A percentile compares a stretch with the other conserved stretches of the same genome.
These are phyloP conservation scores for Leptinotarsa defecta DNA, from an alignment of 1,140 invertebrate genomes.

Conservation along the genomic window DNA sequence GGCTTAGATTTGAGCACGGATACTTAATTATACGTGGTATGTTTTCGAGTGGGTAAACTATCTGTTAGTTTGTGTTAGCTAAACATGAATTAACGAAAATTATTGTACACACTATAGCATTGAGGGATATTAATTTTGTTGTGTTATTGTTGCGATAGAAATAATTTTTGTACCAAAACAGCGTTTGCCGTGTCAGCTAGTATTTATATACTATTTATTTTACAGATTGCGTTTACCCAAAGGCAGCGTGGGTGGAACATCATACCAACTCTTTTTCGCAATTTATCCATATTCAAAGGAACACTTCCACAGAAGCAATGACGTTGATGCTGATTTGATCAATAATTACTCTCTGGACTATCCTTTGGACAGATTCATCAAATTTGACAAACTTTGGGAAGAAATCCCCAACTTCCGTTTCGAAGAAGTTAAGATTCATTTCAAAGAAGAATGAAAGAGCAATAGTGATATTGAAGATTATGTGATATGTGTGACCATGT, in stretches of 20 bases:
- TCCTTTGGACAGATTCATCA: slow-evolving; percentile 57
- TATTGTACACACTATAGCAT: too few relatives aligned
- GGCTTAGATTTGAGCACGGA: too few relatives aligned
- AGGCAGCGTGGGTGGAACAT: slow-evolving; percentile 67
- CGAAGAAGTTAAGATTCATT: slow-evolving; percentile 58
- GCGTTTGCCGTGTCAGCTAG: too few relatives aligned
- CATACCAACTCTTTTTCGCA: slow-evolving; percentile 68
- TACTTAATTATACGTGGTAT: too few relatives aligned
- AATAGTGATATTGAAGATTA: background rate
- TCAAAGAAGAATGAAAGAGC: slow-evolving; percentile 56
- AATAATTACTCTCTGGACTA: slow-evolving; percentile 52
- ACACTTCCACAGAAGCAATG: slow-evolving; percentile 22
- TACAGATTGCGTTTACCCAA: slow-evolving; percentile 64
- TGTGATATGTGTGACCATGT: background rate
- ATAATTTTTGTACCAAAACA: too few relatives aligned
- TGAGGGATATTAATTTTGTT: too few relatives aligned
- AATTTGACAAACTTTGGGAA: slow-evolving; percentile 53
- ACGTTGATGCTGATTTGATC: slow-evolving; percentile 47
- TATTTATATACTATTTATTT: slow-evolving; percentile 1
- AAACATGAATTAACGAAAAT: too few relatives aligned
- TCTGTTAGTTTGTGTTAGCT: too few relatives aligned
- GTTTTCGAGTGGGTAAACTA: too few relatives aligned
- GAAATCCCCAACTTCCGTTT: slow-evolving; percentile 57
- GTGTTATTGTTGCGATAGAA: too few relatives aligned
- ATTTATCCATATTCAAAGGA: slow-evolving; percentile 60